Evolutionary conservation across 2,888 invertebrate genomes (phyloP).

Genomic region (Pristionchus maxplancki): DNA sequence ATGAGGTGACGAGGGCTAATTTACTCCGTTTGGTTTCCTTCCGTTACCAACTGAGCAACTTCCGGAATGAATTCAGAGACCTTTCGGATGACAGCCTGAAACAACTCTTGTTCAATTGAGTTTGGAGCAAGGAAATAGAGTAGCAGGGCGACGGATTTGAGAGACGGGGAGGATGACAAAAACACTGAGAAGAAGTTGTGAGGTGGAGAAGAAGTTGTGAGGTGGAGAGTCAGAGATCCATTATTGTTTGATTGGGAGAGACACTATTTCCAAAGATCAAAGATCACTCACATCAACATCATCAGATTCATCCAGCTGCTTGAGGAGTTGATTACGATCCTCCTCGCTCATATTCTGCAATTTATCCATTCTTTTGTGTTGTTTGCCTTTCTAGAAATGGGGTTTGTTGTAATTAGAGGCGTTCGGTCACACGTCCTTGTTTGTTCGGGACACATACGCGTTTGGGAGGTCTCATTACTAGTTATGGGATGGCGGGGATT

Average conservation of each 20-base stretch:
- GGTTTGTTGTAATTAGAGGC: background rate
- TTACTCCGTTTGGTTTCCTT: conserved; percentile 10
- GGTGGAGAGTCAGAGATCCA: background rate
- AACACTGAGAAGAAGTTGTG: background rate
- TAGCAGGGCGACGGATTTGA: background rate
- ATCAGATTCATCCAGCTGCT: conserved; percentile 46
- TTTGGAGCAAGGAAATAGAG: background rate
- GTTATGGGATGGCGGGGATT: background rate
- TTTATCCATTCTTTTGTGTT: background rate
- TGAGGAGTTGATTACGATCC: conserved; percentile 60
- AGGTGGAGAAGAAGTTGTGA: background rate
- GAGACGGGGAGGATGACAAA: background rate
- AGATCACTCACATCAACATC: conserved; percentile 29
- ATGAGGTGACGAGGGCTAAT: background rate
- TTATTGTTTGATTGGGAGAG: background rate
- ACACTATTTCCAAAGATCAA: background rate
- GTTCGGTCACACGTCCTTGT: background rate
- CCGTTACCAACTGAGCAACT: conserved; percentile 19
- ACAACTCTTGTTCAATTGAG: background rate
- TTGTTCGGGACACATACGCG: background rate
- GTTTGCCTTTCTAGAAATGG: no score
- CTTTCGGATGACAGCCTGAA: conserved; percentile 50
- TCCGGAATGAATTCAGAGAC: conserved; percentile 39
- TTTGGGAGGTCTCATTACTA: background rate
- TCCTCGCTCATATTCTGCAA: conserved; percentile 60